Base-by-base conservation (phyloP, 2,113 vertebrate species). In the Strix aluco region DNA sequence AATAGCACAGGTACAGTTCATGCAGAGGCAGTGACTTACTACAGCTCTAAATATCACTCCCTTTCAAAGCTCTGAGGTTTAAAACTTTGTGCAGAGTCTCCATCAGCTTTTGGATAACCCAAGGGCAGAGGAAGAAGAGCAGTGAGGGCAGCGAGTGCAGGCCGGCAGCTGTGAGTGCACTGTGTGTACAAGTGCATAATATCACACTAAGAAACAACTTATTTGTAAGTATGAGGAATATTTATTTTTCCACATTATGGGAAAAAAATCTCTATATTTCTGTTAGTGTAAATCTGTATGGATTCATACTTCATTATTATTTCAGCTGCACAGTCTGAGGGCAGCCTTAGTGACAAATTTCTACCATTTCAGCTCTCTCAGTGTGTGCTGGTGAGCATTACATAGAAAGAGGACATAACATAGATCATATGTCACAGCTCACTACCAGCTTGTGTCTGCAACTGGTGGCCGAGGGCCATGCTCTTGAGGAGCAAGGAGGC, bases 151-250 rank as follows among this genome's bases (percentile, higher is more conserved):
- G 32, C 0, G 1, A 46, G 73, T 2, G 21, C 34, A 13, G 34
- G 5, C 17, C 38, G 66, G 83, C 22, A 54, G 44, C 47, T 55
- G 12, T 9, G 62, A 65, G 44, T 36, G 32, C 40, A 9, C 9
- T 21, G 21, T 26, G 3, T 6, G 14, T 29, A 6, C 36, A 36
- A 15, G 42, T 23, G 38, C 1, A 2, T 4, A 2, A 46, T 6
- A 15, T 14, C 16, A 34, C 2, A 10, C n/a, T 19, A 27, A 25
- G 23, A 25, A 86, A 9, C 0, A 2, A 10, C 32, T 46, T 10
- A 13, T 36, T 40, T 66, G 9, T 6, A 40, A 25, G 1, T 6
- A 4, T 10, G 11, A 69, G 14, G 23, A 69, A 40, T 75, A 30
- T 69, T 71, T 42, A 2, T 51, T 67, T 57, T 46, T 85, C 30